Base-by-base conservation (phyloP, 2,888 invertebrate genomes). In the Polydrusus cervinus region DNA sequence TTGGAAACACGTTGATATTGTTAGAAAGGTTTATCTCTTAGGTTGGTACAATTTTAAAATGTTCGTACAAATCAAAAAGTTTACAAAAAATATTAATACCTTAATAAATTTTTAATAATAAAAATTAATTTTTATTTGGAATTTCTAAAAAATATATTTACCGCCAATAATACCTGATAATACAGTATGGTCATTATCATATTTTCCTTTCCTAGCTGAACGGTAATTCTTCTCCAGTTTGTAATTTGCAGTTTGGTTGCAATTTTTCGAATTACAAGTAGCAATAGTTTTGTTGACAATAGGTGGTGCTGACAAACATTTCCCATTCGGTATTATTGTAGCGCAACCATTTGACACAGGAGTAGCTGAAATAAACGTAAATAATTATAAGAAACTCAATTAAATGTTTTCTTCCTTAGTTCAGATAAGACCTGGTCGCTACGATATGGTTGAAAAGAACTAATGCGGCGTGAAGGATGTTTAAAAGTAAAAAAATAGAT, bases 121-220 rank as follows among this genome's bases (percentile, higher is more conserved):
- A n/a, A n/a, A n/a, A n/a, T n/a, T n/a, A n/a, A n/a, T n/a, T n/a
- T n/a, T n/a, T n/a, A 34, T 34, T 34, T 10, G 34, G 34, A 34
- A 34, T 34, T 34, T 45, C 47, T 47, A 16, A 47, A 47, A 47
- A 47, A 47, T 47, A 47, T 47, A 40, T 62, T 40, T 62, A 62
- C 62, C 47, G 16, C 47, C 47, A 47, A 47, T 47, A 47, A 47
- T 72, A 11, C 87, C 87, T 38, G 86, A 81, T 38, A 87, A 78
- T 11, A 86, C 84, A 1, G 87, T 86, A 78, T 87, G 86, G 68
- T 87, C 87, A 64, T 82, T 83, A 20, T 85, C 84, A 78, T 74
- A 82, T 53, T 75, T 77, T 16, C 75, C 77, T 57, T 77, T 74
- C 49, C 55, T 74, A 2, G 57, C 30, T 14, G 43, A 20, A 60